A percentile compares a stretch with the other conserved stretches of the same genome.
Conservation (phyloP, 2,888 invertebrate genomes). For the Autographa gamma region DNA sequence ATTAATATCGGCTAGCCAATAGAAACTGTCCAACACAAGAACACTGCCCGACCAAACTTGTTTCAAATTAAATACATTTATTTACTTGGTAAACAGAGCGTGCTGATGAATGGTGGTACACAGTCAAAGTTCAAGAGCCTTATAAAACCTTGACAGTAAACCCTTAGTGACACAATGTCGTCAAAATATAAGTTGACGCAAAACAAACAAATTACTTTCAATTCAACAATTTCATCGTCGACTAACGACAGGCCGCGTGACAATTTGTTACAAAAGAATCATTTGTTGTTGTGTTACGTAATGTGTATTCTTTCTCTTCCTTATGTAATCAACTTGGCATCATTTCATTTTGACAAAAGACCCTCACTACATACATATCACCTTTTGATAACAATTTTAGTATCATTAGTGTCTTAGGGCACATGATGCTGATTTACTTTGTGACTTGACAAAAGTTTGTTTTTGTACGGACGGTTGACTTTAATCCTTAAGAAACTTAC, state of each 20-base stretch:
- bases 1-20: slow-evolving; percentile 55
- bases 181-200: background rate
- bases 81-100: background rate
- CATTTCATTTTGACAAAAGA: slow-evolving; percentile 17
- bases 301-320: slow-evolving; percentile 20
- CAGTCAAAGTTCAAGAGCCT: background rate
- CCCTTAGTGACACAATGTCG: background rate
- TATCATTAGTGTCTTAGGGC: background rate
- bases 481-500: too few species aligned
- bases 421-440: background rate
- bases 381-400: background rate
- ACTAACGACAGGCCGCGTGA: slow-evolving; percentile 7
- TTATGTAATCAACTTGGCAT: slow-evolving; percentile 29
- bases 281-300: slow-evolving; percentile 27
- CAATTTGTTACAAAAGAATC: slow-evolving; percentile 6
- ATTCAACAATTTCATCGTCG: slow-evolving; percentile 16
- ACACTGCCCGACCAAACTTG: slow-evolving; percentile 11
- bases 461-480: background rate
- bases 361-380: slow-evolving; percentile 8
- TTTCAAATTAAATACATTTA: slow-evolving; percentile 9
- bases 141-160: background rate
- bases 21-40: slow-evolving; percentile 32
- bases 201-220: slow-evolving; percentile 13
- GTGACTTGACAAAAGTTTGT: background rate
- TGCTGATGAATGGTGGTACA: background rate